A percentile compares a stretch with the other conserved stretches of the same genome.
Evolutionary conservation across 1,140 invertebrate species (phyloP).

Genomic region (Elymnias hypermnestra): DNA sequence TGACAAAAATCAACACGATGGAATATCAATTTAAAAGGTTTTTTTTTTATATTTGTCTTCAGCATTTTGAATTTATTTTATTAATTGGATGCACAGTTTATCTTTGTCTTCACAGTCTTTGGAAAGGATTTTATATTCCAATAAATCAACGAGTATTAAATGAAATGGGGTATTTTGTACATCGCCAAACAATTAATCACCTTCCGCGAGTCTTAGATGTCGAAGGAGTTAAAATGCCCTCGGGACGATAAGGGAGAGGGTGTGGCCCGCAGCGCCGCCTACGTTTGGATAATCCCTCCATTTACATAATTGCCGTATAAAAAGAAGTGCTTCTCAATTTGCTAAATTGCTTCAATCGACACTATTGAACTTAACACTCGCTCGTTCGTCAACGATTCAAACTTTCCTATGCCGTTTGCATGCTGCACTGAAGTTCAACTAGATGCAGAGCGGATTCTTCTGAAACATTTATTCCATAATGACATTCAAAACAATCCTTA

Average conservation of each 20-base stretch:
- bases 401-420: not conserved
- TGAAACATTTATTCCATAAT: too few relatives aligned
- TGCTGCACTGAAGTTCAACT: too few relatives aligned
- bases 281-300: slow-evolving; percentile 68
- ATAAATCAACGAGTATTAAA: slow-evolving; percentile 58
- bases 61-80: too few relatives aligned
- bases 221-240: slow-evolving; percentile 55
- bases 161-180: slow-evolving; percentile 42
- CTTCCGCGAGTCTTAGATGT: slow-evolving; percentile 55
- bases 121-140: slow-evolving; percentile 47
- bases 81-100: too few relatives aligned
- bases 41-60: too few relatives aligned
- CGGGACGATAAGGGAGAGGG: slow-evolving; percentile 56
- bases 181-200: slow-evolving; percentile 68
- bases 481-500: too few relatives aligned
- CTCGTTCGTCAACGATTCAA: slow-evolving; percentile 24
- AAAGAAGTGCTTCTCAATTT: slow-evolving; percentile 72
- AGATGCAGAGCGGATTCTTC: too few relatives aligned
- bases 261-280: slow-evolving; percentile 61
- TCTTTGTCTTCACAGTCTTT: not conserved
- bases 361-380: slow-evolving; percentile 41
- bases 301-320: slow-evolving; percentile 76
- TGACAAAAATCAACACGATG: too few relatives aligned
- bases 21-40: too few relatives aligned
- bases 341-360: slow-evolving; percentile 71